Percentiles rank a stretch among this genome's conserved stretches.
phyloP scores from a whole-genome alignment of 2,888 invertebrate genomes.

The Rhingia campestris region DNA sequence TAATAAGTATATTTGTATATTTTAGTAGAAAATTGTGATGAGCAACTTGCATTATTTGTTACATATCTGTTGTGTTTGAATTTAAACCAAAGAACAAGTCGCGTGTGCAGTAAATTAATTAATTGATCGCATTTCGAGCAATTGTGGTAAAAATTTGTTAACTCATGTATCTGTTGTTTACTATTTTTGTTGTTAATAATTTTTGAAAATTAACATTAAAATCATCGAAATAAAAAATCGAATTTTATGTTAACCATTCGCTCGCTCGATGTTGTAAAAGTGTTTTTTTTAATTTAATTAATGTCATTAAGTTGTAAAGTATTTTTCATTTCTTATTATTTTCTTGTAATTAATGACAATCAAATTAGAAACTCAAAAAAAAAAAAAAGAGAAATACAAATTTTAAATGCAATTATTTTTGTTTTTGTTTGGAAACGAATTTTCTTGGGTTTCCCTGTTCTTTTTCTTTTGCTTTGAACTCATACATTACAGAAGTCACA shows the following conservation, averaged over 20 bases:
- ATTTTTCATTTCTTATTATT: constrained; percentile 23
- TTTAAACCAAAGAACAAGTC: constrained; percentile 76
- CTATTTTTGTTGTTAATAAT: constrained; percentile 2
- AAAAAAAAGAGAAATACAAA: constrained; percentile 30
- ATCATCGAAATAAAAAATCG: background rate
- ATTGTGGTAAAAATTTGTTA: constrained; percentile 47
- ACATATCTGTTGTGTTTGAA: constrained; percentile 82
- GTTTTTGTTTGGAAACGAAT: constrained; percentile 37
- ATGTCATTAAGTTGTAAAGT: constrained; percentile 53
- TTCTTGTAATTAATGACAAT: constrained; percentile 43
- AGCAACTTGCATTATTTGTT: constrained; percentile 78
- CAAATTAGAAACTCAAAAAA: constrained; percentile 24
- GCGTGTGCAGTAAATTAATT: constrained; percentile 58
- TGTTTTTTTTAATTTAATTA: constrained; percentile 35
- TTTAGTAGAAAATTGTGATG: constrained; percentile 74
- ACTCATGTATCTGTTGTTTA: constrained; percentile 27
- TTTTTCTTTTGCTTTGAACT: constrained; percentile 75
- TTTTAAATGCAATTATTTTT: constrained; percentile 19
- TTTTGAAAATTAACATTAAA: background rate
- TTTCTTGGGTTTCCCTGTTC: constrained; percentile 46
- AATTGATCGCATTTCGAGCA: constrained; percentile 46
- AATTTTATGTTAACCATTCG: constrained; percentile 51
- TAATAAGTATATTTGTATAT: constrained; percentile 63
- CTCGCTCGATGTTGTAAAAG: constrained; percentile 72
- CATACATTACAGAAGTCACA: constrained; percentile 83